phyloP scores from a whole-genome alignment of 2,113 vertebrate genomes.

The Cyprinodon tularosa region DNA sequence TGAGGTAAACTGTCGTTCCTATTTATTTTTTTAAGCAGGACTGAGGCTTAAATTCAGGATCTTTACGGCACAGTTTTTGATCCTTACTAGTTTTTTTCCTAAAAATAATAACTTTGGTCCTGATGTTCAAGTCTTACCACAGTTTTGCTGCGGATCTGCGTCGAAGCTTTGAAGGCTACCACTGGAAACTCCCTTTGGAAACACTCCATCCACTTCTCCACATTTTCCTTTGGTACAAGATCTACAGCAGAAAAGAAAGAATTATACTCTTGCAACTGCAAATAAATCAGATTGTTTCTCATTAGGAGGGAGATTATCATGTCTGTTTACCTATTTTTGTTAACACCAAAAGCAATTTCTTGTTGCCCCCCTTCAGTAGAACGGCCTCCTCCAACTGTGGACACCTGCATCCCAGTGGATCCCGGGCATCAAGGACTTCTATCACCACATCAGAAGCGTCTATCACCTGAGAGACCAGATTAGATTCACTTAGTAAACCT shows the following conservation, averaged over 20 bases:
- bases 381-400: conserved; percentile 89
- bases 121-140: conserved; percentile 68
- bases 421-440: conserved; percentile 95
- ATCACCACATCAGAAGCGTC: conserved; percentile 89
- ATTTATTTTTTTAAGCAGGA: too few relatives aligned
- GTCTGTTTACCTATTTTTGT: conserved; percentile 90
- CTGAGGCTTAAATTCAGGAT: too few relatives aligned
- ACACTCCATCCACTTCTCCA: conserved; percentile 86
- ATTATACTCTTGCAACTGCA: neutral
- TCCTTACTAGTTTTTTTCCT: too few relatives aligned
- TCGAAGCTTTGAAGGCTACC: conserved; percentile 88
- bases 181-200: conserved; percentile 89
- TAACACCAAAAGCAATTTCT: conserved; percentile 88
- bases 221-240: conserved; percentile 89
- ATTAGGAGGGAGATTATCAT: neutral
- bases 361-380: conserved; percentile 78
- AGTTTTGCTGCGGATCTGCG: conserved; percentile 78
- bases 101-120: neutral
- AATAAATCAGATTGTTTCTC: neutral
- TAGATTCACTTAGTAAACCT: neutral
- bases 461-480: conserved; percentile 82
- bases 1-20: too few relatives aligned
- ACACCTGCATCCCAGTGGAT: conserved; percentile 92
- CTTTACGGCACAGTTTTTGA: too few relatives aligned
- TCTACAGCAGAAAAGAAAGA: conserved; percentile 74